Base-by-base conservation (phyloP, 1,140 invertebrate genomes). In the Dreissena rostriformis region DNA sequence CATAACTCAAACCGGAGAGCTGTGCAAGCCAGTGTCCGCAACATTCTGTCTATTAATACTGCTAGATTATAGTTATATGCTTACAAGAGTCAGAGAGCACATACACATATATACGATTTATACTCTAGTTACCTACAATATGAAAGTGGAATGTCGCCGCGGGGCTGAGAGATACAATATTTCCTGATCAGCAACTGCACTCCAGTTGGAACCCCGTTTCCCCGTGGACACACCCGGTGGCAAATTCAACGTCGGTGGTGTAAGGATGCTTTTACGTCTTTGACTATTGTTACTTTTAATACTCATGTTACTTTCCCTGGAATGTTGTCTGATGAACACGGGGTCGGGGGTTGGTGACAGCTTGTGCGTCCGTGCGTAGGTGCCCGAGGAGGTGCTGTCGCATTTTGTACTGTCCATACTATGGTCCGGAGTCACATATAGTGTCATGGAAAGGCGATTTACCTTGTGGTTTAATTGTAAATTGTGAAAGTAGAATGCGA, bases 111-210 rank as follows among this genome's bases (percentile, higher is more conserved):
- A 39, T 39, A 2, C 39, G 39, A 39, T 39, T 2, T 39, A 39
- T 39, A n/a, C n/a, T 39, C 22, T 6, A 61, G 2, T 61, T 24
- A n/a, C n/a, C n/a, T 57, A 89, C 65, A 89, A 81, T 26, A 89
- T 86, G 75, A 89, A 89, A 11, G 88, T 89, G 77, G 88, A 89
- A 86, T 89, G 88, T 72, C 88, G 72, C 73, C 88, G 57, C 19
- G 88, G 85, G 15, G 86, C 76, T 15, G 85, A 82, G 39, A 83
- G 72, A 26, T 71, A 85, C 15, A 89, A 61, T 51, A 89, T 52
- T 57, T 88, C 88, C 28, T 88, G 85, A 74, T 89, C 88, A n/a
- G 74, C 82, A 49, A 77, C 49, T 19, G 77, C 73, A 55, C 77
- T 76, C 70, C 70, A 85, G 17, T 75, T 71, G 15, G 71, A 68